A percentile compares a stretch with the other conserved stretches of the same genome.
phyloP scores from a whole-genome alignment of 2,113 vertebrate genomes.

The Prolemur simus region DNA sequence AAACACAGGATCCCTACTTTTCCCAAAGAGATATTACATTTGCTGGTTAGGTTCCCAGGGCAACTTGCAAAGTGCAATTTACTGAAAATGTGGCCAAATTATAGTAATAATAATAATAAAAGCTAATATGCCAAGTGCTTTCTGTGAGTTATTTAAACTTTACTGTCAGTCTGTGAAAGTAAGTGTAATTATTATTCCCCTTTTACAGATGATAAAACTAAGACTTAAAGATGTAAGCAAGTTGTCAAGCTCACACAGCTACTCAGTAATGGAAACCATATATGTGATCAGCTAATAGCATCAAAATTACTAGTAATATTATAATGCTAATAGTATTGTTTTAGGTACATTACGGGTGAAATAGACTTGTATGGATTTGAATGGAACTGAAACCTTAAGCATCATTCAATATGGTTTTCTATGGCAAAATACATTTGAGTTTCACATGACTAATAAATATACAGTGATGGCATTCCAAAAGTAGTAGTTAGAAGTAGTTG shows the following conservation, averaged over 20 bases:
- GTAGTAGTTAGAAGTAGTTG: neutral
- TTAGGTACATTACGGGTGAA: neutral
- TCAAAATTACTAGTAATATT: neutral
- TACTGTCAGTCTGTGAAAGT: neutral
- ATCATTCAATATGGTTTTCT: neutral
- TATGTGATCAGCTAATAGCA: neutral
- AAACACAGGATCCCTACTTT: neutral
- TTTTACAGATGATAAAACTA: conserved; percentile 14
- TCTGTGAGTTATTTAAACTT: conserved; percentile 6
- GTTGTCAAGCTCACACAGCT: neutral
- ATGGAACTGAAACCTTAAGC: neutral
- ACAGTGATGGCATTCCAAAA: conserved; percentile 16
- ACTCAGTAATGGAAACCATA: neutral
- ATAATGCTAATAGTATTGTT: neutral
- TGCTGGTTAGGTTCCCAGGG: conserved; percentile 16
- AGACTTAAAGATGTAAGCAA: neutral
- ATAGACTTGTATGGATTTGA: neutral
- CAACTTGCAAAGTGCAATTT: conserved; percentile 44
- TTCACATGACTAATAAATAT: neutral
- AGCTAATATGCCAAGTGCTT: neutral
- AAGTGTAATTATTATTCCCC: neutral
- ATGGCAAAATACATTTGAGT: conserved; percentile 1
- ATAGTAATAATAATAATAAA: conserved; percentile 51
- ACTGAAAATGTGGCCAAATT: conserved; percentile 7
- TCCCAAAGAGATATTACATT: conserved; percentile 2